Percentiles rank a stretch among this genome's conserved stretches.
Evolutionary conservation across 1,140 invertebrate species (phyloP).

Genomic region (Diorhabda elongata): DNA sequence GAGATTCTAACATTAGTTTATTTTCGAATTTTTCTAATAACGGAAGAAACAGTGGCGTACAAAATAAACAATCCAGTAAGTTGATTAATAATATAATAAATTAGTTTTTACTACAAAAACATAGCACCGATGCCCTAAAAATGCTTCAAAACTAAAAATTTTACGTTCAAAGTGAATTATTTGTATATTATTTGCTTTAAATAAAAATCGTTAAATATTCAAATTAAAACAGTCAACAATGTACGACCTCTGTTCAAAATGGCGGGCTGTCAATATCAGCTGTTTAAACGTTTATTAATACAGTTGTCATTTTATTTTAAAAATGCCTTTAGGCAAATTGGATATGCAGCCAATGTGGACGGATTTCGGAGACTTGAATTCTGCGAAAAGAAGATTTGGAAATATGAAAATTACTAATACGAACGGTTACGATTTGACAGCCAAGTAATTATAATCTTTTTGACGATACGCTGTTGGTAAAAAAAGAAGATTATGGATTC

Average conservation of each 20-base stretch:
- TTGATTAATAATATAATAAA: neutral
- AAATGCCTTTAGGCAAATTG: conserved; percentile 22
- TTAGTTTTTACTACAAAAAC: no score
- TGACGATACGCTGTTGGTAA: neutral
- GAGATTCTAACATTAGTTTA: conserved; percentile 26
- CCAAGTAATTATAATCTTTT: conserved; percentile 51
- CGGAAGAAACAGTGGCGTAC: conserved; percentile 23
- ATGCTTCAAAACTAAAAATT: no score
- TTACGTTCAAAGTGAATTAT: no score
- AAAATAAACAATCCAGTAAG: conserved; percentile 23
- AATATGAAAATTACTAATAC: conserved; percentile 47
- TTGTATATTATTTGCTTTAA: no score
- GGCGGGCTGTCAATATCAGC: neutral
- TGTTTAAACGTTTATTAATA: neutral
- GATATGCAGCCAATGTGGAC: conserved; percentile 27
- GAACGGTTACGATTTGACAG: conserved; percentile 58
- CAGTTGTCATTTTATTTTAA: neutral
- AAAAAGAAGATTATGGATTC: conserved; percentile 3
- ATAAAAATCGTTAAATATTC: neutral
- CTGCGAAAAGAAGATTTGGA: conserved; percentile 42
- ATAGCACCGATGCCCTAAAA: no score
- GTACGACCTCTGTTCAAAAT: neutral
- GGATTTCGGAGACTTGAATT: conserved; percentile 41
- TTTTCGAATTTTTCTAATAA: conserved; percentile 22
- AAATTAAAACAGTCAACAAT: neutral